Evolutionary conservation across 2,113 vertebrate genomes (phyloP), one percentile per base, ranked within the genome.

Genomic region (Calyptommatus sinebrachiatus): DNA sequence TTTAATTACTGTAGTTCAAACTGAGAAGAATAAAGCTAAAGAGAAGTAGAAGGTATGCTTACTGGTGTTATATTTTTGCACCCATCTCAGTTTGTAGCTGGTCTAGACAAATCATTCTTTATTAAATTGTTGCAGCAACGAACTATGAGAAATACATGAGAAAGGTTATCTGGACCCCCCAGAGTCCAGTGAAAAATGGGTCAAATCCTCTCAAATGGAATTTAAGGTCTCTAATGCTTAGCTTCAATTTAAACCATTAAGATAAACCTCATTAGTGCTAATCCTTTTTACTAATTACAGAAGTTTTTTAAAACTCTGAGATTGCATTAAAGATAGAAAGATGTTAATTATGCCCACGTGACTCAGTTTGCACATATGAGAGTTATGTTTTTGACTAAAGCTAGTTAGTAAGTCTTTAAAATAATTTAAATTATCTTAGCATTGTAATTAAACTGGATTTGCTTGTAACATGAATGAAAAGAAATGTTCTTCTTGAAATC

Each of bases 181-280:
- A 69, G 50, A 81, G 66, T 75, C 65, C 53, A 29, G 10, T 69
- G 72, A 50, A 81, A 79, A 75, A 75, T 81, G 65, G 72, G 79
- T 81, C 79, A 81, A 31, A 75, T 81, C 50, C 77, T 65, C 65
- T 81, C 71, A 31, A 74, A 74, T 73, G 72, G 50, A 81, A 75
- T 8, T 35, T 46, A 69, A 68, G 60, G 50, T 62, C 72, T 69
- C n/a, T 61, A 81, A 75, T 69, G 63, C 20, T 81, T 48, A 75
- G 66, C 12, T 81, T 81, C 65, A 75, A 22, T 69, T 46, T 65
- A 81, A 48, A 61, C 65, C 79, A 81, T 81, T 75, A 69, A 81
- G 72, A 75, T 75, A 81, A 81, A 81, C 31, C 79, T 75, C 72
- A 81, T 81, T 81, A 81, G 50, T 61, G 61, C 65, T 81, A 81